Evolutionary conservation across 2,113 vertebrate genomes (phyloP), one percentile per base, ranked within the genome.

Genomic region (Progne subis): DNA sequence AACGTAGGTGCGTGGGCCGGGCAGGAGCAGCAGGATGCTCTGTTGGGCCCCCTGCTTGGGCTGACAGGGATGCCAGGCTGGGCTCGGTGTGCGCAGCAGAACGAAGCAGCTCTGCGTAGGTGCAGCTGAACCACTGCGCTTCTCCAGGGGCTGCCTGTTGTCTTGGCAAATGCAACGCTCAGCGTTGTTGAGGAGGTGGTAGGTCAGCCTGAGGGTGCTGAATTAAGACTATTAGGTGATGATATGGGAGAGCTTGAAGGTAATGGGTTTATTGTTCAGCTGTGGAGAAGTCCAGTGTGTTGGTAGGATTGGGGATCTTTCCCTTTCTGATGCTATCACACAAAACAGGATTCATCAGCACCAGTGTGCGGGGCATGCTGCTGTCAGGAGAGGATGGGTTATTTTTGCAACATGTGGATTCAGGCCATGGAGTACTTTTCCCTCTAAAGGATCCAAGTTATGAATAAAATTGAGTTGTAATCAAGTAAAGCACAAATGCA

Each of bases 11-110:
- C 1, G 47, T 95, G 92, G 95, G 92, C 88, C 94, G 82, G 94
- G 92, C 17, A 37, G 64, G 88, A 93, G 80, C 88, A 92, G 86
- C 82, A 77, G 80, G 94, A 43, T 44, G 92, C 90, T 92, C 55
- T 0, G 1, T 2, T 53, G 77, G 79, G 67, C 41, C 41, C 71
- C 59, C 85, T 74, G 90, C n/a, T 6, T 79, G 43, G 90, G 84
- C 31, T 93, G 86, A 0, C 55, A 57, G 85, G 67, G 57, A 23
- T 72, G 31, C 31, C 67, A 69, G 85, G 44, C 70, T 5, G 59
- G 92, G 78, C 60, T 83, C 19, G 4, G 76, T 25, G 79, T 4
- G 39, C 34, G 2, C 59, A 39, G 60, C 92, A 86, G 75, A 83
- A 9, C 0, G 43, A 70, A 50, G 82, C 86, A 81, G 78, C 68